A percentile compares a stretch with the other conserved stretches of the same genome.
phyloP scores from a whole-genome alignment of 2,113 vertebrate genomes.

The Pachycephala philippinensis region DNA sequence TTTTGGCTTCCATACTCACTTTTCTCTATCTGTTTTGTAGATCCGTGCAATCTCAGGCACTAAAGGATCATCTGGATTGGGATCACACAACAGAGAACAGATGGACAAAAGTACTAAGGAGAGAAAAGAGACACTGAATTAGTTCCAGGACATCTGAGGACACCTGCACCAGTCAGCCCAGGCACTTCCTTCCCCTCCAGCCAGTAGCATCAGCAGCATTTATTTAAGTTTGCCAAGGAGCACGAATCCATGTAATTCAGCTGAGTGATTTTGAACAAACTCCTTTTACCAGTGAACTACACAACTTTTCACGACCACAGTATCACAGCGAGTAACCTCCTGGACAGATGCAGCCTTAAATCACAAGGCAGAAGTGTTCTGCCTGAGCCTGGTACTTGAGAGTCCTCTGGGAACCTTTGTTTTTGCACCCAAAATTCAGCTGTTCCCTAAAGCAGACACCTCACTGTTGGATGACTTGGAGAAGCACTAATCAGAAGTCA shows the following conservation, averaged over 20 bases:
- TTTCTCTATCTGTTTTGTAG: conserved; percentile 99
- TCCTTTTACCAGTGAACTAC: background rate
- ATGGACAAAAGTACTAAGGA: conserved; percentile 96
- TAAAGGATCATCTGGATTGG: conserved; percentile 99
- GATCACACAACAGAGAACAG: conserved; percentile 99
- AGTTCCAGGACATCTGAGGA: background rate
- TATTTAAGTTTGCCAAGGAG: background rate
- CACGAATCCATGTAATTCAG: background rate
- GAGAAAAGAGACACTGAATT: conserved; percentile 34
- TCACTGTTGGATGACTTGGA: background rate
- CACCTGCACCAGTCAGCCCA: background rate
- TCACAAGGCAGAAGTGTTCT: background rate
- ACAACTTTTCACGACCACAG: rapidly evolving
- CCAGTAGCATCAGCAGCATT: background rate
- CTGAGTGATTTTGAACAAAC: background rate
- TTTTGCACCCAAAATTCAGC: background rate
- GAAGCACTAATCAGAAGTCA: background rate
- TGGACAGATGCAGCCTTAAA: background rate
- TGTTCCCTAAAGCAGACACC: background rate
- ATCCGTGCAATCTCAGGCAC: conserved; percentile 99
- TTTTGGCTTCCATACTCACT: conserved; percentile 80
- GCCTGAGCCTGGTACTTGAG: rapidly evolving
- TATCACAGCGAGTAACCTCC: background rate
- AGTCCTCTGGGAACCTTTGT: background rate
- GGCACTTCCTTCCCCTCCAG: background rate